These are phyloP conservation scores for Rhinatrema bivittatum DNA, from an alignment of 2,797 vertebrate species.

Conservation along the genomic window DNA sequence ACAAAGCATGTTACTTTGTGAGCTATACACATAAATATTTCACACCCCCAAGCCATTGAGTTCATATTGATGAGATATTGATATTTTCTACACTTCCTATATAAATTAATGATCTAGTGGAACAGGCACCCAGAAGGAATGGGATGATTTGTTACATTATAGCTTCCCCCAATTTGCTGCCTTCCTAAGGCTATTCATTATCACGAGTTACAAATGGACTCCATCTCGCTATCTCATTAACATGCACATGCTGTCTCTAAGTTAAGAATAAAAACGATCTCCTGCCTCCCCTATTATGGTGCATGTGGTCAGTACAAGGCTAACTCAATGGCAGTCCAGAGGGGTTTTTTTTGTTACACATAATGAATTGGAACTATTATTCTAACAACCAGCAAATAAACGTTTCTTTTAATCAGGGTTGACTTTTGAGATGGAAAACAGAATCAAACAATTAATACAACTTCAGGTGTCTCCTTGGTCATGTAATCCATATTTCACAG, in stretches of 20 bases:
- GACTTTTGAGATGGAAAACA: background rate
- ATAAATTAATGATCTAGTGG: conserved; percentile 29
- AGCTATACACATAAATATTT: conserved; percentile 21
- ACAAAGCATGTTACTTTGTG: background rate
- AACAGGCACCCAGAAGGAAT: conserved; percentile 27
- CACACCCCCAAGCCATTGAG: conserved; percentile 2
- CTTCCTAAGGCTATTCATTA: conserved; percentile 24
- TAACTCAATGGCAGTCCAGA: conserved; percentile 9
- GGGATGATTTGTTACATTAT: conserved; percentile 26
- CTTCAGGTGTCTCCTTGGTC: background rate
- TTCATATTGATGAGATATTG: conserved; percentile 31
- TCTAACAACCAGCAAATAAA: background rate
- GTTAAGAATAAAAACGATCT: conserved; percentile 2
- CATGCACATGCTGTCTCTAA: too few species aligned
- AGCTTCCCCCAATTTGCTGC: conserved; percentile 14
- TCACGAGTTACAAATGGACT: conserved; percentile 35
- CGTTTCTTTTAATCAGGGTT: background rate
- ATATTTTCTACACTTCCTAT: conserved; percentile 30
- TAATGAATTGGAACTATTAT: conserved; percentile 6
- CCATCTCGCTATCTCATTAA: conserved; percentile 13
- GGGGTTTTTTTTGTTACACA: background rate
- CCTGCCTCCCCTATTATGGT: background rate
- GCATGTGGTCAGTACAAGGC: conserved; percentile 19
- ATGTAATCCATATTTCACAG: too few species aligned
- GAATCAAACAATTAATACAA: fast-evolving